phyloP scores from a whole-genome alignment of 2,797 vertebrate genomes.

The Pelodytes ibericus region DNA sequence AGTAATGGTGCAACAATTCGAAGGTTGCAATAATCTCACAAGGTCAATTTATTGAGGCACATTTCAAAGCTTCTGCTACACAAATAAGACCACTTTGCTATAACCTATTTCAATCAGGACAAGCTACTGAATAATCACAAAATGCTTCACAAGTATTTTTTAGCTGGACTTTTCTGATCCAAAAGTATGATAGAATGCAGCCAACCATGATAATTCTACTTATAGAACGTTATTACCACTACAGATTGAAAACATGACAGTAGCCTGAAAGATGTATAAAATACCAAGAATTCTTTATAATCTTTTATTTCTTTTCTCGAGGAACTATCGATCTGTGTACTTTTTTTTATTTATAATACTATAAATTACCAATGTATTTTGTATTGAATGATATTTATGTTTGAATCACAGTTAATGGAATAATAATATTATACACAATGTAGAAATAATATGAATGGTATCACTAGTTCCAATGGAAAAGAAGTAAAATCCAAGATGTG shows the following conservation, averaged over 20 bases:
- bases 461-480: neutral
- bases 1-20: constrained; percentile 61
- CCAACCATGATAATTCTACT: constrained; percentile 72
- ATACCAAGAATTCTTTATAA: constrained; percentile 63
- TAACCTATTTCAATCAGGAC: constrained; percentile 70
- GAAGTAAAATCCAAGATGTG: neutral
- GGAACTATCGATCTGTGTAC: neutral
- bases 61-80: constrained; percentile 67
- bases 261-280: constrained; percentile 61
- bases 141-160: constrained; percentile 71
- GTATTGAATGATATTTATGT: neutral
- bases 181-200: constrained; percentile 74
- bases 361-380: neutral
- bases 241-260: constrained; percentile 62
- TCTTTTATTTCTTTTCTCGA: constrained; percentile 37
- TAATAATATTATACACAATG: neutral
- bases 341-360: neutral
- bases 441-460: neutral
- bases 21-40: constrained; percentile 71
- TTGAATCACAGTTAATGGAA: neutral
- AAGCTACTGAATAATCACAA: constrained; percentile 75
- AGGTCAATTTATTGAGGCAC: constrained; percentile 67
- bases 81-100: constrained; percentile 61
- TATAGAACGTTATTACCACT: constrained; percentile 72
- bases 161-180: constrained; percentile 71